Evolutionary conservation across 2,888 invertebrate genomes (phyloP), one percentile per base, ranked within the genome.

Genomic region (Beris morrisii): DNA sequence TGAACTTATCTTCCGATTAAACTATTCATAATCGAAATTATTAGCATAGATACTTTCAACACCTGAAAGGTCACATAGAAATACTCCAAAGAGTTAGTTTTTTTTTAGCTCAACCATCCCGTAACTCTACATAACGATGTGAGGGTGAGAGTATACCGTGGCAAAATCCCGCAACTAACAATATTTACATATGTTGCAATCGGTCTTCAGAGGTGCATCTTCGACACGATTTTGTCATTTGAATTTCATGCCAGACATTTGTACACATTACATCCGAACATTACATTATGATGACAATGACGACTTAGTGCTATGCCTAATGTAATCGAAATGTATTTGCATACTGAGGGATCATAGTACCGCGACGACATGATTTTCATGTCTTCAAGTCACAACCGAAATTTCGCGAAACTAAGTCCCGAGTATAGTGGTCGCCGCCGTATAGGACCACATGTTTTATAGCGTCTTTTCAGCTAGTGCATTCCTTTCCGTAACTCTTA

Each of bases 321-420:
- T 38, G 9, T 38, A 9, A 5, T 9, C 38, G 4, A 38, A 38
- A 38, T 38, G 9, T 38, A 38, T 38, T 38, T 38, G 38, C 38
- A 38, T 38, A 38, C 38, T 38, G 38, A 9, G 7, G 9, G 38
- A 38, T 38, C 38, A 38, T 5, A 38, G 38, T 38, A 38, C 38
- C 38, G 38, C 38, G 38, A 48, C 32, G 44, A 59, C 68, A 68
- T 68, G 68, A 68, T 53, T 66, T 66, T 68, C 68, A 68, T 68
- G 68, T 68, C 58, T 58, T 46, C 12, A 22, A 63, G 63, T 68
- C 68, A 66, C 65, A 66, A 38, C 38, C 38, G 38, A 38, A 32
- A 30, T 30, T 58, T 58, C n/a, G 12, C 38, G 13, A 58, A 38
- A 46, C 44, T 48, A 44, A 61, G 15, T 32, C n/a, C 9, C 50